Evolutionary conservation across 1,140 invertebrate genomes (phyloP).

Genomic region (Latrodectus geometricus): DNA sequence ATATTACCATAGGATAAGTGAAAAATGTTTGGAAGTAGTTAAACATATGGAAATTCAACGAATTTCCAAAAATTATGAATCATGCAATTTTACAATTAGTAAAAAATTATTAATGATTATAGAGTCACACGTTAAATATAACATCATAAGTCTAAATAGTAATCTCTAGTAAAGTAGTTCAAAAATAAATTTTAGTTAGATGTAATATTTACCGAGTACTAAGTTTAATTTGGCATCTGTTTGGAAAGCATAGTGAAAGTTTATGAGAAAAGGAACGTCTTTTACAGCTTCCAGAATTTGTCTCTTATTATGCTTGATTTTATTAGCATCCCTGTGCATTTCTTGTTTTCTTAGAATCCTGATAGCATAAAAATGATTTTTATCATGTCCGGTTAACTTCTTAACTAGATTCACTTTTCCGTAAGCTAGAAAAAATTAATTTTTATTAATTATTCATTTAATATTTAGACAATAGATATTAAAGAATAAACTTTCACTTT

Average conservation of each 20-base stretch:
- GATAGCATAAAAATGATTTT: slow-evolving; percentile 90
- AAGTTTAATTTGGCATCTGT: slow-evolving; percentile 91
- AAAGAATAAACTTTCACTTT: no score
- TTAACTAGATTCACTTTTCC: slow-evolving; percentile 93
- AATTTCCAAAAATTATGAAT: no score
- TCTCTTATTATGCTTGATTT: slow-evolving; percentile 92
- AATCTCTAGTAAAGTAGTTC: neutral
- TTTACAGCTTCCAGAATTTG: slow-evolving; percentile 88
- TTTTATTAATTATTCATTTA: no score
- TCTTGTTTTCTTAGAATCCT: slow-evolving; percentile 93
- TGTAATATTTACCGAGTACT: slow-evolving; percentile 81
- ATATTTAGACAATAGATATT: no score
- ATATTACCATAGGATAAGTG: no score
- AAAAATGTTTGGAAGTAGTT: no score
- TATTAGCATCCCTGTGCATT: no score
- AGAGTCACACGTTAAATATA: no score
- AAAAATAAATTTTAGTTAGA: slow-evolving; percentile 57
- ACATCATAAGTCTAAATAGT: neutral
- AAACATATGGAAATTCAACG: no score
- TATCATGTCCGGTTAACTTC: slow-evolving; percentile 81
- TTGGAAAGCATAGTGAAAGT: slow-evolving; percentile 94
- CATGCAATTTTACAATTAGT: no score
- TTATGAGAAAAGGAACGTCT: slow-evolving; percentile 90
- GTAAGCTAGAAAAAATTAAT: slow-evolving; percentile 81
- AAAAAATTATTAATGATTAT: no score